Base-by-base conservation (phyloP, 2,888 invertebrate genomes). In the Rhogogaster chlorosoma region DNA sequence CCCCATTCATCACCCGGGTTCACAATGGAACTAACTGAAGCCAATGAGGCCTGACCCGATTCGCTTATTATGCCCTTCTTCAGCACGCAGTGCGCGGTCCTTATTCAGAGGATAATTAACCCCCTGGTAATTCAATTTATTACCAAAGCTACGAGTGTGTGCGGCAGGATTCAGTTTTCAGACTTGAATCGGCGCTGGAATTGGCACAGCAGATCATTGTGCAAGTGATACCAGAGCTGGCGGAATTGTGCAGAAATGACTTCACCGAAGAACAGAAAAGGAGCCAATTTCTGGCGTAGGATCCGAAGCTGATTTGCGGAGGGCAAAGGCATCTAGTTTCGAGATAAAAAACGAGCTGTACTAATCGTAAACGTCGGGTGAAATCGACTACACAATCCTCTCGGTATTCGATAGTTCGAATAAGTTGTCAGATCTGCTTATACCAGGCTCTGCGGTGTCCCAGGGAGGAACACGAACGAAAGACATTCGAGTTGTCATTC, bases 31-130 rank as follows among this genome's bases (percentile, higher is more conserved):
- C 78, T 84, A 84, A 84, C 84, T 61, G 64, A 38, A 78, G n/a
- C 84, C 84, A 84, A 84, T 84, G 78, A 84, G 84, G 64, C 84
- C 12, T 80, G 84, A 84, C 61, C 78, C 77, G 77, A 42, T 83
- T 70, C 70, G 15, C 57, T 26, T 77, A 77, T 26, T 77, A 77
- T 49, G 26, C 77, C 26, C n/a, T 32, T 75, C 71, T 42, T 38
- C 10, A 15, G 29, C 26, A 26, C 6, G 18, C 32, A 12, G 53
- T 53, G 45, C 12, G 26, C 32, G 38, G 9, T 80, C 80, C 57
- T 80, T 80, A 61, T 80, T 57, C 36, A 42, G 61, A 61, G 18
- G 32, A 61, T 80, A 61, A 80, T 80, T 80, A 80, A 80, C 22
- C 77, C 49, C 53, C 45, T 53, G 77, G 77, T 77, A 77, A 77